A percentile compares a stretch with the other conserved stretches of the same genome.
Evolutionary conservation across 2,797 vertebrate species (phyloP).

Genomic region (Morelia viridis): DNA sequence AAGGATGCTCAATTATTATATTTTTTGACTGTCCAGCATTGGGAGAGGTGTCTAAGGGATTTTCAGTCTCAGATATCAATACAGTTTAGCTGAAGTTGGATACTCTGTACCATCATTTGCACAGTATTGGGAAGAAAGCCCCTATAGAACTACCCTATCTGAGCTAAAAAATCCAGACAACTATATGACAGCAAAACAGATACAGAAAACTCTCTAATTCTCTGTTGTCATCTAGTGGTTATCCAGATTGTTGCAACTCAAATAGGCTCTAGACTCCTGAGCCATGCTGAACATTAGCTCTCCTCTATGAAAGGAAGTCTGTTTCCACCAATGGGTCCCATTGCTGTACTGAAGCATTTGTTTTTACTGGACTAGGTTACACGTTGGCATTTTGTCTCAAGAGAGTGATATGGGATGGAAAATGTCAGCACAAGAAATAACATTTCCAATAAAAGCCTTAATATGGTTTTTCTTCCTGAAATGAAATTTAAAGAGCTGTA

Average conservation of each 20-base stretch:
- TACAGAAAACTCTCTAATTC: background rate
- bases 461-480: background rate
- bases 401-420: background rate
- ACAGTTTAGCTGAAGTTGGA: background rate
- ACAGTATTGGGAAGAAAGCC: background rate
- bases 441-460: background rate
- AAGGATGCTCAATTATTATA: background rate
- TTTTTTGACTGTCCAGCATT: background rate
- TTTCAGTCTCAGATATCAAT: background rate
- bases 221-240: background rate
- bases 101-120: background rate
- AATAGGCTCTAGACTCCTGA: background rate
- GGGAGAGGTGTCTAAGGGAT: background rate
- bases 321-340: background rate
- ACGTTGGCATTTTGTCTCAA: background rate
- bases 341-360: background rate
- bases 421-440: slow-evolving; percentile 11
- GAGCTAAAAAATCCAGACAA: background rate
- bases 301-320: background rate
- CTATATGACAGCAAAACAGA: background rate
- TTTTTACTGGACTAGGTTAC: background rate
- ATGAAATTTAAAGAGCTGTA: background rate
- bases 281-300: background rate
- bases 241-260: background rate
- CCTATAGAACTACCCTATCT: background rate